A percentile compares a stretch with the other conserved stretches of the same genome.
Conservation (phyloP, 2,888 invertebrate genomes). For the Cataglyphis cursor region DNA sequence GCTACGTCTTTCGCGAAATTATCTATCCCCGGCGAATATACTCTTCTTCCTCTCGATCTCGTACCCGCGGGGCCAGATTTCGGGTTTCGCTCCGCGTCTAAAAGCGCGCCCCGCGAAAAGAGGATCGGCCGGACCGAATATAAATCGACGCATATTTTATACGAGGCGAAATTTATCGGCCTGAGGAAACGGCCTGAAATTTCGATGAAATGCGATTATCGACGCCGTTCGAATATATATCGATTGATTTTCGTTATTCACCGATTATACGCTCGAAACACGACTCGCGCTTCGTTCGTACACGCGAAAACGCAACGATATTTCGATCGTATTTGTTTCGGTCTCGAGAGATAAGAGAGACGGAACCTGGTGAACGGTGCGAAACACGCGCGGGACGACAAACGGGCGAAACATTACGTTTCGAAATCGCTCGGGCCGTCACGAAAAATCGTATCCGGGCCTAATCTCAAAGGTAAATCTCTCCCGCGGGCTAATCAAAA, state of each 20-base stretch:
- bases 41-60: slow-evolving; percentile 41
- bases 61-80: slow-evolving; percentile 71
- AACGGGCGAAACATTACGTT: slow-evolving; percentile 50
- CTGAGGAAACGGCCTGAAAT: slow-evolving; percentile 18
- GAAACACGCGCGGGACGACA: slow-evolving; percentile 47
- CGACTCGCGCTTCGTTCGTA: background rate
- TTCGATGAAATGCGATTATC: slow-evolving; percentile 29
- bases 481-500: slow-evolving; percentile 79
- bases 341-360: slow-evolving; percentile 15
- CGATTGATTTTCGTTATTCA: slow-evolving; percentile 39
- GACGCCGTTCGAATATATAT: slow-evolving; percentile 17
- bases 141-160: slow-evolving; percentile 75
- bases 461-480: slow-evolving; percentile 84
- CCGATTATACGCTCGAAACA: background rate
- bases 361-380: background rate
- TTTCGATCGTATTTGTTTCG: slow-evolving; percentile 25
- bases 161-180: slow-evolving; percentile 58
- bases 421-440: slow-evolving; percentile 61
- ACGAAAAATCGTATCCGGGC: slow-evolving; percentile 72
- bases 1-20: slow-evolving; percentile 70
- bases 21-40: slow-evolving; percentile 68
- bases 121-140: slow-evolving; percentile 27
- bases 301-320: slow-evolving; percentile 18
- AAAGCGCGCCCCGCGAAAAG: slow-evolving; percentile 17
- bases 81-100: slow-evolving; percentile 64